These are phyloP conservation scores for Xestia rhomboidea DNA, from an alignment of 2,888 invertebrate species.

Conservation along the genomic window DNA sequence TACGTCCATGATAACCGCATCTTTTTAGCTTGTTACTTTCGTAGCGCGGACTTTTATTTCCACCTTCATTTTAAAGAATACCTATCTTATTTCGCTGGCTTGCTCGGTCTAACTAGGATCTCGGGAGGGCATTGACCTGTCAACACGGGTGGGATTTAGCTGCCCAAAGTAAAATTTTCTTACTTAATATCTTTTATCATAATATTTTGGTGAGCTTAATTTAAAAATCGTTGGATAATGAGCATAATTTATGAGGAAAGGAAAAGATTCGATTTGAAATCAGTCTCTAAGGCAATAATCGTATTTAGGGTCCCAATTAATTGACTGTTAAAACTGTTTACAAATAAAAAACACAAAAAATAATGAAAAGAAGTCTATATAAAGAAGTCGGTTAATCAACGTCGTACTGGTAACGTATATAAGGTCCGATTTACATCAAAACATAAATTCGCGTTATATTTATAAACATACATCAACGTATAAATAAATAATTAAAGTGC, in stretches of 20 bases:
- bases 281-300: background rate
- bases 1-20: conserved; percentile 20
- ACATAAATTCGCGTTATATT: no score
- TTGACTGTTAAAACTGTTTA: background rate
- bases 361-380: no score
- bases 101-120: conserved; percentile 30
- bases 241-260: background rate
- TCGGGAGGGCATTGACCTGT: conserved; percentile 38
- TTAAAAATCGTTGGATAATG: conserved; percentile 16
- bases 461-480: background rate
- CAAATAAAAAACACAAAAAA: background rate
- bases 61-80: conserved; percentile 46
- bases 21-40: conserved; percentile 44
- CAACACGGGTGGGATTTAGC: conserved; percentile 34
- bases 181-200: conserved; percentile 12
- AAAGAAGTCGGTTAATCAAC: no score
- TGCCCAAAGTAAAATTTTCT: conserved; percentile 12
- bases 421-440: no score
- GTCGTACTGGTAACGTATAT: background rate
- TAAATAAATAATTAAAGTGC: background rate
- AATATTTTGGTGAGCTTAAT: conserved; percentile 10
- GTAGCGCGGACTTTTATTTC: conserved; percentile 30
- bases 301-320: background rate
- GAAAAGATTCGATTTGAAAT: background rate
- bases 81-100: conserved; percentile 45